Percentiles rank a stretch among this genome's conserved stretches.
These are phyloP conservation scores for Phaenicophaeus curvirostris DNA, from an alignment of 2,797 vertebrate species.

Conservation along the genomic window DNA sequence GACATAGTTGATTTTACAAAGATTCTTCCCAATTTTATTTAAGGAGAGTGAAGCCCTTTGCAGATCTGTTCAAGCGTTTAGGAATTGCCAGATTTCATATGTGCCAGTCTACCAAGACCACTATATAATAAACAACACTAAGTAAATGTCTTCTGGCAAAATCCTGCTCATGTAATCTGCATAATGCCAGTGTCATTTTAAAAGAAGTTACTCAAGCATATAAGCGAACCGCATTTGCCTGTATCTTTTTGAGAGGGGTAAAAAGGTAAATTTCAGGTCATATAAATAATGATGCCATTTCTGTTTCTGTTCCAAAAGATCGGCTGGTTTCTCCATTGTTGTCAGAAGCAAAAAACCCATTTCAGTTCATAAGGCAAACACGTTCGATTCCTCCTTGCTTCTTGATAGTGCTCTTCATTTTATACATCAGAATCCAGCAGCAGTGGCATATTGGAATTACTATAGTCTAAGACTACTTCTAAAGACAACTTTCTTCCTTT, in stretches of 20 bases:
- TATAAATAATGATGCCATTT: not conserved
- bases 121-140: not conserved
- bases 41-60: not conserved
- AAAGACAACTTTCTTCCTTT: not conserved
- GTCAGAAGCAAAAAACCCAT: not conserved
- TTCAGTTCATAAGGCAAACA: not conserved
- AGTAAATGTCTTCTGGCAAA: not conserved
- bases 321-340: not conserved
- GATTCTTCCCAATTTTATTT: not conserved
- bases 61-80: not conserved
- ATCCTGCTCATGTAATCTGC: not conserved
- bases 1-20: not conserved
- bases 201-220: not conserved
- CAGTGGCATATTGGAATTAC: not conserved
- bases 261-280: not conserved
- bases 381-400: not conserved
- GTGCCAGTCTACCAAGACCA: not conserved
- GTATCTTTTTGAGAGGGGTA: not conserved
- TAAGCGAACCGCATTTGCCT: not conserved
- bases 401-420: not conserved
- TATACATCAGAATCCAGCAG: not conserved
- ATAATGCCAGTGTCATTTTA: not conserved
- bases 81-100: not conserved
- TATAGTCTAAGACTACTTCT: not conserved
- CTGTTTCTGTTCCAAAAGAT: not conserved